Base-by-base conservation (phyloP, 2,113 vertebrate genomes). In the Glaucidium brasilianum region DNA sequence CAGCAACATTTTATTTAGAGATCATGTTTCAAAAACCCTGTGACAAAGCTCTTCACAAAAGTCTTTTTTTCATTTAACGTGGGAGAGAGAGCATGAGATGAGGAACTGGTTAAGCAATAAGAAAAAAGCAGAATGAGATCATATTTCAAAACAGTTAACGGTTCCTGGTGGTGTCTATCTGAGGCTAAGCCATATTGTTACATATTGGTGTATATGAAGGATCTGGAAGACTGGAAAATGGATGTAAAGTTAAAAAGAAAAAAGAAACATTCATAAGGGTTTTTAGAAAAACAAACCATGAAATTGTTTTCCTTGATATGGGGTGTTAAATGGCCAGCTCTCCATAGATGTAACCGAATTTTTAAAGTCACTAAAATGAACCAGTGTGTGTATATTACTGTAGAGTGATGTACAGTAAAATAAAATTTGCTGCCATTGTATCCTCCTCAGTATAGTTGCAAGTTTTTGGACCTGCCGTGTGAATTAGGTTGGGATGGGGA, bases 11-110 rank as follows among this genome's bases (percentile, higher is more conserved):
- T 94, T 76, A 30, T 81, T 66, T 76, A 50, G 69, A 85, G 77
- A 87, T 96, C 91, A 15, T 47, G 32, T 97, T 96, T 96, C 92
- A 92, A 94, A 96, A 91, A 95, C 77, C 66, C 39, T 69, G 72
- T 82, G 60, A 87, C 69, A 79, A 58, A 95, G 62, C 63, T 91
- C 29, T 39, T 88, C 41, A 35, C 27, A 64, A 34, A 41, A 78
- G n/a, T 35, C 7, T 74, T 90, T 78, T 79, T 72, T 64, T 37
- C 39, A 41, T 84, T 85, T 67, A 53, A 56, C 9, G 10, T 75
- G 79, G 50, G 56, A 92, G 77, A 85, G 67, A 22, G 49, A 75
- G 45, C 7, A 0, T 67, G 86, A 95, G 81, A 94, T 75, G 76
- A 81, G 58, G 62, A 92, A 59, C 62, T 82, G 66, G 45, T 86